Percentiles rank a stretch among this genome's conserved stretches.
Conservation (phyloP, 2,888 invertebrate species). For the Romanomermis culicivorax region DNA sequence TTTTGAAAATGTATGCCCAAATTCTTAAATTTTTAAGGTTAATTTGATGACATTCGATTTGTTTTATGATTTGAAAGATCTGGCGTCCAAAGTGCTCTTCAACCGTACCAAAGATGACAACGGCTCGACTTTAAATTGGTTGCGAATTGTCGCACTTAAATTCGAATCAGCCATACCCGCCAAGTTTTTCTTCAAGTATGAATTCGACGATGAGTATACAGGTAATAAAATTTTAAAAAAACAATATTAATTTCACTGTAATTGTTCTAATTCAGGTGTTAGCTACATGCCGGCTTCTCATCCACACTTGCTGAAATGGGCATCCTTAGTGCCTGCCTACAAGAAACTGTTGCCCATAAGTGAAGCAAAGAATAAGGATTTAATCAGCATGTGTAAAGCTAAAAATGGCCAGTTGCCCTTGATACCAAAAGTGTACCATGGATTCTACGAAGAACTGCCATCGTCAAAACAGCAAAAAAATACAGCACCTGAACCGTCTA, state of each 20-base stretch:
- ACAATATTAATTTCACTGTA: no score
- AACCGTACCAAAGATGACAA: no score
- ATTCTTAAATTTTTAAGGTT: not conserved
- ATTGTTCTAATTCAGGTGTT: no score
- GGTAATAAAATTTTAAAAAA: not conserved
- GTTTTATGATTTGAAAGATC: not conserved
- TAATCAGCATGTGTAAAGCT: not conserved
- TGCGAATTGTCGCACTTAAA: not conserved
- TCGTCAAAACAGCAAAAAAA: not conserved
- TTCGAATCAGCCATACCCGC: not conserved
- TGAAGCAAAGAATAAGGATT: not conserved
- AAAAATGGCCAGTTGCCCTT: not conserved
- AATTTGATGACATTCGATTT: not conserved
- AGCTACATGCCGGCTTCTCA: not conserved
- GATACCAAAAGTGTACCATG: not conserved
- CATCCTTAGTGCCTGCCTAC: not conserved
- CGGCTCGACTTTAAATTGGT: not conserved
- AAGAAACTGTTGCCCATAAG: no score
- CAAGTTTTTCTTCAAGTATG: not conserved
- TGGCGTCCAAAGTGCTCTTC: no score
- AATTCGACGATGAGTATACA: not conserved
- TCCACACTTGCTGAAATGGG: not conserved
- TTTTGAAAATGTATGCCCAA: no score
- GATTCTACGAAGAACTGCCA: not conserved
- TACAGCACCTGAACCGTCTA: not conserved